These are phyloP conservation scores for Larimichthys polyactis DNA, from an alignment of 2,113 vertebrate species.

Conservation along the genomic window DNA sequence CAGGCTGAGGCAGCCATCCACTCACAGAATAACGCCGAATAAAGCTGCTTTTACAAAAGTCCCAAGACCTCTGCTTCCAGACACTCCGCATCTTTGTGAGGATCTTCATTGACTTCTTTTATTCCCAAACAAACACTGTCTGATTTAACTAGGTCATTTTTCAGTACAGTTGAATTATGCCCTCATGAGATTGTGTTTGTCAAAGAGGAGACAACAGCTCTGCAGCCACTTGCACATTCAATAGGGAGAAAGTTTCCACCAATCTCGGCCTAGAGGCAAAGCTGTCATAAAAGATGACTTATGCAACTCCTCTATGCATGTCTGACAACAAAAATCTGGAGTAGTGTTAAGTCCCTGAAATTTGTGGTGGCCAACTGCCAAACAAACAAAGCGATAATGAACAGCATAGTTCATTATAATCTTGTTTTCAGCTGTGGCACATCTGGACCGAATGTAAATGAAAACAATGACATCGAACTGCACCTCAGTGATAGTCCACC, in stretches of 20 bases:
- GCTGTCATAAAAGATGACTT: background rate
- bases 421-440: background rate
- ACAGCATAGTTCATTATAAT: background rate
- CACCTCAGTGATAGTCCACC: background rate
- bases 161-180: background rate
- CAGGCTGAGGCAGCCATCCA: slow-evolving; percentile 14
- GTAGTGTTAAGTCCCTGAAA: background rate
- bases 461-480: background rate
- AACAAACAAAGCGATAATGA: background rate
- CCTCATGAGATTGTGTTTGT: slow-evolving; percentile 22
- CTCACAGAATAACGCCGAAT: background rate
- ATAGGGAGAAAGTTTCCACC: background rate
- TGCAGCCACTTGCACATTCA: slow-evolving; percentile 8
- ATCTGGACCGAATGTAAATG: background rate
- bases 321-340: background rate
- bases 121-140: slow-evolving; percentile 5
- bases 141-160: slow-evolving; percentile 19
- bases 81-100: slow-evolving; percentile 5
- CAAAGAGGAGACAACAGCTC: slow-evolving; percentile 14
- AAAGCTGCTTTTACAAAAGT: slow-evolving; percentile 35
- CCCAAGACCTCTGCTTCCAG: slow-evolving; percentile 25
- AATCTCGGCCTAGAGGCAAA: background rate
- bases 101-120: slow-evolving; percentile 17
- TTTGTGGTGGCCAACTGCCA: background rate
- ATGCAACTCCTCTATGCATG: background rate